Evolutionary conservation across 2,113 vertebrate genomes (phyloP), one percentile per base, ranked within the genome.

Genomic region (Turdus rufiventris): DNA sequence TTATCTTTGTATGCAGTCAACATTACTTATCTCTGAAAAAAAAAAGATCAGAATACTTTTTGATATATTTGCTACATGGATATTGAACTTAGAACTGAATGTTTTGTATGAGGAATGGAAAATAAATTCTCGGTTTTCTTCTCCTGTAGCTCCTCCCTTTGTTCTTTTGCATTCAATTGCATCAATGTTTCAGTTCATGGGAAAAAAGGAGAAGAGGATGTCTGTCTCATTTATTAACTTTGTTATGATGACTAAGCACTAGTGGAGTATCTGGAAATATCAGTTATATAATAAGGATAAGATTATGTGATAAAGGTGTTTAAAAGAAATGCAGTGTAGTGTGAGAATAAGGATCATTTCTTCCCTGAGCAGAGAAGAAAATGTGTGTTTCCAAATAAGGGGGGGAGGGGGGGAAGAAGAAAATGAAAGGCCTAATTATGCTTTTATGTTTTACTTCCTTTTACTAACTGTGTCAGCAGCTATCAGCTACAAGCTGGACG

Each of bases 41-140:
- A 38, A 73, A 42, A 10, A 5, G 5, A 66, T 33, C 4, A 70
- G 18, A 65, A 31, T 7, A 11, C 33, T 45, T 88, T 91, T 71
- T 23, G 0, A 61, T 68, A 31, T 3, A 14, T 57, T 79, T 74
- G 3, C 18, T 87, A 29, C 11, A 3, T 15, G 18, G 11, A 0
- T 70, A 51, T 57, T 80, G 56, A 74, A 70, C 18, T 81, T 42
- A 51, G 23, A 68, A 76, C 6, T 42, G 29, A 72, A 14, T 68
- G 12, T 56, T 84, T 89, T 77, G 24, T 53, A 31, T 40, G 80
- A 73, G n/a, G 14, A 61, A 66, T 50, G 14, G 36, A 58, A 86
- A 89, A 87, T 4, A 48, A 73, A 36, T 33, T 62, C 8, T 58
- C 56, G 21, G 5, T 19, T 76, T 71, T 45, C 31, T 77, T 58